phyloP scores from a whole-genome alignment of 2,797 vertebrate genomes.

The Sebastolobus altivelis region DNA sequence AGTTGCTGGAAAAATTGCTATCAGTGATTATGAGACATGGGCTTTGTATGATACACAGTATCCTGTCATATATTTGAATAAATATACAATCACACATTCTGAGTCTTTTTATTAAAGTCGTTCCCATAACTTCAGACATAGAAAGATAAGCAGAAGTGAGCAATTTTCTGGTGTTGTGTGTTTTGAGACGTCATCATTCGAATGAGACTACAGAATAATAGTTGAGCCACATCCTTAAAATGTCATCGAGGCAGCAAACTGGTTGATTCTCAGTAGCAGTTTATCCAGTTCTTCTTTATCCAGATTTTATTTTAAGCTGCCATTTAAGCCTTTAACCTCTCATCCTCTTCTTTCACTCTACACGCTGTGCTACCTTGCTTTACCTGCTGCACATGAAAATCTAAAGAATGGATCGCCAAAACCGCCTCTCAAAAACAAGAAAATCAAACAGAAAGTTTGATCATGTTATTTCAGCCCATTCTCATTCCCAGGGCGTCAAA shows the following conservation, averaged over 20 bases:
- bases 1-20: conserved; percentile 54
- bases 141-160: conserved; percentile 8
- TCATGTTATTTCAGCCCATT: neutral
- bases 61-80: conserved; percentile 77
- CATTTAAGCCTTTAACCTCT: neutral
- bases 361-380: conserved; percentile 9
- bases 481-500: no score
- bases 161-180: neutral
- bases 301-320: neutral
- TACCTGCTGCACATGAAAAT: neutral
- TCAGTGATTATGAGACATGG: conserved; percentile 52
- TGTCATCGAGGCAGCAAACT: neutral
- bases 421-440: neutral
- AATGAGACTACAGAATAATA: neutral
- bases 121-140: conserved; percentile 17
- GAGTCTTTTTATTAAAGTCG: conserved; percentile 67
- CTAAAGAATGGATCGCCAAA: neutral
- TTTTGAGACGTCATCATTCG: conserved; percentile 5
- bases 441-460: neutral
- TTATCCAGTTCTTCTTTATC: neutral
- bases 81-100: conserved; percentile 70
- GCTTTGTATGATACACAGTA: conserved; percentile 70
- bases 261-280: neutral
- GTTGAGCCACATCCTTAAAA: conserved; percentile 14
- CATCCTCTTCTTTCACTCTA: conserved; percentile 17